Conservation (phyloP, 53 echinoderm and acorn worm genomes). For the Antedon mediterranea region DNA sequence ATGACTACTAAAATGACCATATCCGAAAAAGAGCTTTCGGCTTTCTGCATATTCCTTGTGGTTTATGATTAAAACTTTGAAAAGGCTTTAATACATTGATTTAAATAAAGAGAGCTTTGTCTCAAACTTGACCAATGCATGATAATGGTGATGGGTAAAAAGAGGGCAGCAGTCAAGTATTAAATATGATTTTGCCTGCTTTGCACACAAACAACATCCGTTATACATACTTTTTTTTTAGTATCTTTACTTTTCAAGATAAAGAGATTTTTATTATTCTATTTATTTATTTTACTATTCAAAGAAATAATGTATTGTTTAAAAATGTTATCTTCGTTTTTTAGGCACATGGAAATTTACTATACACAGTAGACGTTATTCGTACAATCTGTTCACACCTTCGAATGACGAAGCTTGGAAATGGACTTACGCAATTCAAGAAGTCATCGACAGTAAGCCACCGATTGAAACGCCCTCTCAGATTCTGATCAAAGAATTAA, state of each 20-base stretch:
- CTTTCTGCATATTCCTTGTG: too few relatives aligned
- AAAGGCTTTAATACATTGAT: too few relatives aligned
- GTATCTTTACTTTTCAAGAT: too few relatives aligned
- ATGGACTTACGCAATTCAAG: constrained; percentile 87
- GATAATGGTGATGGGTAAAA: background rate
- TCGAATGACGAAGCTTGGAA: constrained; percentile 83
- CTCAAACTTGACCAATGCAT: background rate
- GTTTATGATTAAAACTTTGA: too few relatives aligned
- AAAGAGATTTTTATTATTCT: too few relatives aligned
- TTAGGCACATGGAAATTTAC: constrained; percentile 88
- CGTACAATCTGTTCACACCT: constrained; percentile 76
- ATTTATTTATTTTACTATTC: too few relatives aligned
- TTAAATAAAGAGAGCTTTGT: too few relatives aligned
- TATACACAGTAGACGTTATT: constrained; percentile 68
- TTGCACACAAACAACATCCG: background rate
- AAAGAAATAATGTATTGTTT: too few relatives aligned
- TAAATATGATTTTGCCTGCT: background rate
- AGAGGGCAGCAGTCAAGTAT: background rate
- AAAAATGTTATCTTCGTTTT: background rate
- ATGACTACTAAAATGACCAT: too few relatives aligned
- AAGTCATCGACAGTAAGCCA: constrained; percentile 93
- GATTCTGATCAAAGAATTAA: constrained; percentile 76
- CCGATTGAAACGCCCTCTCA: constrained; percentile 86
- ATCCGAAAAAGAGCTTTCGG: too few relatives aligned
- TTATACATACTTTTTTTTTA: background rate